Percentiles rank a stretch among this genome's conserved stretches.
Evolutionary conservation across 2,797 vertebrate genomes (phyloP).

Genomic region (Malacoraja senta): DNA sequence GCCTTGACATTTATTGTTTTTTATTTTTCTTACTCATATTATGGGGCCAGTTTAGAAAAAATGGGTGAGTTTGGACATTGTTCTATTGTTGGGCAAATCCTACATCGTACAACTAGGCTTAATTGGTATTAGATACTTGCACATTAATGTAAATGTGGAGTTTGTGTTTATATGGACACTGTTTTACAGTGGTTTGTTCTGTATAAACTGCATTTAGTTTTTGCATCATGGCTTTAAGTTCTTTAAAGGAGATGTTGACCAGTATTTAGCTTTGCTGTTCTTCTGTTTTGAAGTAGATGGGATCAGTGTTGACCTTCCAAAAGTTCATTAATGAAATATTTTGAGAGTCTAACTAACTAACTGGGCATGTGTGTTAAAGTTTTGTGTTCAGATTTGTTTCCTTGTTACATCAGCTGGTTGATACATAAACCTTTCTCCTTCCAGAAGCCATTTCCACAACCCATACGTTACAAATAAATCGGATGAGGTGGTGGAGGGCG

Average conservation of each 20-base stretch:
- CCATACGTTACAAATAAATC: not conserved
- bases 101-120: not conserved
- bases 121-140: not conserved
- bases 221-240: not conserved
- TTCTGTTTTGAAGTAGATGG: not conserved
- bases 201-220: not conserved
- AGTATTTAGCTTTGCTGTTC: not conserved
- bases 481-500: not conserved
- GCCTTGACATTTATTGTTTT: not conserved
- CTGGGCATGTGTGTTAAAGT: not conserved
- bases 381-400: not conserved
- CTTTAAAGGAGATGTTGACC: not conserved
- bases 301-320: not conserved
- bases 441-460: slow-evolving; percentile 27
- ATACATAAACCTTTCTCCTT: not conserved
- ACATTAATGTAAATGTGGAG: not conserved
- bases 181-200: not conserved
- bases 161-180: not conserved
- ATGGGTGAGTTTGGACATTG: not conserved
- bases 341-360: not conserved
- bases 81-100: not conserved
- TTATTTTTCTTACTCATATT: not conserved
- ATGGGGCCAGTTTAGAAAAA: too few species aligned
- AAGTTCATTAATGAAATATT: not conserved
- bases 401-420: too few species aligned